Conservation (phyloP, 1,140 invertebrate genomes). For the Trichonephila inaurata region DNA sequence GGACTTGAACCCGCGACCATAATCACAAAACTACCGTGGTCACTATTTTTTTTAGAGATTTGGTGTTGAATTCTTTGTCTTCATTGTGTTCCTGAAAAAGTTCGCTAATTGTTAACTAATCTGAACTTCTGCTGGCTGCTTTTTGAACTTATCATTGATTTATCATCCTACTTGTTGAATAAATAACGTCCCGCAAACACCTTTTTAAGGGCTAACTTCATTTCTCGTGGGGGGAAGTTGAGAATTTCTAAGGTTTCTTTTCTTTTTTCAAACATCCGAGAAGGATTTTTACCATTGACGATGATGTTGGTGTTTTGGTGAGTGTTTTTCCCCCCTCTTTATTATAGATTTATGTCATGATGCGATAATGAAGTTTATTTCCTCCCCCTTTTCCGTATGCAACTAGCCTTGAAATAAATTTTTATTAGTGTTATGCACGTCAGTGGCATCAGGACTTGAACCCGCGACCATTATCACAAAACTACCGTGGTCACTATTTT, state of each 20-base stretch:
- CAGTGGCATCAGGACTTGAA: too few species aligned
- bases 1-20: too few species aligned
- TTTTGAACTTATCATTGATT: too few species aligned
- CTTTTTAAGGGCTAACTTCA: slow-evolving; percentile 27
- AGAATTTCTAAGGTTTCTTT: neutral
- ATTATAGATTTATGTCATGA: neutral
- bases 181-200: slow-evolving; percentile 37
- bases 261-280: neutral
- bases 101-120: too few species aligned
- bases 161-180: slow-evolving; percentile 60
- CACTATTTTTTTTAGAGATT: too few species aligned
- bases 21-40: too few species aligned
- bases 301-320: neutral
- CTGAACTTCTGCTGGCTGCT: too few species aligned
- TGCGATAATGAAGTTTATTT: neutral
- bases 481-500: too few species aligned
- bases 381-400: neutral
- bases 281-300: neutral
- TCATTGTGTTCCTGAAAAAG: too few species aligned
- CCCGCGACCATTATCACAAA: too few species aligned
- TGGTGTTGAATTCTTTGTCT: too few species aligned
- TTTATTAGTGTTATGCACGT: neutral
- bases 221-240: slow-evolving; percentile 24
- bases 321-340: neutral
- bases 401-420: neutral